Evolutionary conservation across 2,113 vertebrate genomes (phyloP), one percentile per base, ranked within the genome.

Genomic region (Mormoops blainvillei): DNA sequence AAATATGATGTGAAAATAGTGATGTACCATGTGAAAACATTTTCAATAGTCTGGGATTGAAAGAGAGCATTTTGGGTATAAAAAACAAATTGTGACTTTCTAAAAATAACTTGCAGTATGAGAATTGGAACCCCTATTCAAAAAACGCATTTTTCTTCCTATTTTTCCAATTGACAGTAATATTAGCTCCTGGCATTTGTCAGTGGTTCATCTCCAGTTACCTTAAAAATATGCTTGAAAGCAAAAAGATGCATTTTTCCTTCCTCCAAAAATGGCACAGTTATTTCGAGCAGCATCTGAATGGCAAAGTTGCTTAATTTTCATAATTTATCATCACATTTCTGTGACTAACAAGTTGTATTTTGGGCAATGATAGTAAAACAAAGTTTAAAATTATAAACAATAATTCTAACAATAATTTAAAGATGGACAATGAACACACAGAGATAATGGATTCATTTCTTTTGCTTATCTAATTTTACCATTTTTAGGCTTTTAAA

Each of bases 61-160:
- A 88, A 70, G 63, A 88, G 94, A 74, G 14, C 18, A 48, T 77
- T 65, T 54, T 8, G 50, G 45, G 50, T 71, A 54, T 19, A 61
- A 82, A 76, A 94, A 96, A 82, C 24, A 93, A 91, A 96, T 93
- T 89, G 73, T 65, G 18, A 43, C 31, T 54, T 15, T 33, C 67
- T 76, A 7, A 13, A 94, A 92, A 90, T 81, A 38, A 87, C 43
- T 80, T 90, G 50, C 71, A 83, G 33, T 50, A 58, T 83, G n/a
- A 85, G 67, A 74, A 95, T 71, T 89, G 36, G 83, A 58, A 28
- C n/a, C 50, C 28, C 54, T 73, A 28, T 83, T 96, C 7, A 70
- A 88, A 87, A 93, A 71, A 83, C 9, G 7, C 7, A 77, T 82
- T 92, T 93, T 90, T 70, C 65, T 50, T 84, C 4, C 28, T 89